These are phyloP conservation scores for Thoracochromis brauschi DNA, from an alignment of 2,113 vertebrate genomes.

Conservation along the genomic window DNA sequence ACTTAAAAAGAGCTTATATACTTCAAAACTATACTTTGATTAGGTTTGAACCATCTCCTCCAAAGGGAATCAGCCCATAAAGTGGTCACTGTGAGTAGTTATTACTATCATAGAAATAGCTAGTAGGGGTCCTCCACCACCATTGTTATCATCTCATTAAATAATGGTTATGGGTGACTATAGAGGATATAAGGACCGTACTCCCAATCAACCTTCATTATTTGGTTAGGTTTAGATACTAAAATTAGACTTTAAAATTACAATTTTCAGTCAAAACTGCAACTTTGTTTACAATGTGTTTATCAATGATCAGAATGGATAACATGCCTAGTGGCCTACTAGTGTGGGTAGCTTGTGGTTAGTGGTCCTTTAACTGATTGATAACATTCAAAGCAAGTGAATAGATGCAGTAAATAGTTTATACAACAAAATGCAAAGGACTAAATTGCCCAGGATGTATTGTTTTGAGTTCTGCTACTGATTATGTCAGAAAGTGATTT, in stretches of 20 bases:
- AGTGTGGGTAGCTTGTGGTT: background rate
- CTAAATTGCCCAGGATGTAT: background rate
- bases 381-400: background rate
- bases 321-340: background rate
- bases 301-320: background rate
- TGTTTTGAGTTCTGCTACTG: background rate
- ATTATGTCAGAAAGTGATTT: background rate
- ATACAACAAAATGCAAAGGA: background rate
- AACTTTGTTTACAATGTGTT: background rate
- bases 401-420: background rate
- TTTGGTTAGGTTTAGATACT: background rate
- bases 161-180: background rate
- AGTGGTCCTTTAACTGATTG: background rate
- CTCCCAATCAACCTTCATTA: background rate
- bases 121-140: background rate
- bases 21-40: background rate
- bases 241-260: background rate
- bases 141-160: background rate
- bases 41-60: background rate
- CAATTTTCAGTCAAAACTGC: background rate
- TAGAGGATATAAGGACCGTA: background rate
- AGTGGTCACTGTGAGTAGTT: background rate
- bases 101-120: background rate
- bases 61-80: background rate
- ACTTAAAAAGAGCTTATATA: background rate